A percentile compares a stretch with the other conserved stretches of the same genome.
Evolutionary conservation across 2,113 vertebrate species (phyloP).

Genomic region (Ellobius talpinus): DNA sequence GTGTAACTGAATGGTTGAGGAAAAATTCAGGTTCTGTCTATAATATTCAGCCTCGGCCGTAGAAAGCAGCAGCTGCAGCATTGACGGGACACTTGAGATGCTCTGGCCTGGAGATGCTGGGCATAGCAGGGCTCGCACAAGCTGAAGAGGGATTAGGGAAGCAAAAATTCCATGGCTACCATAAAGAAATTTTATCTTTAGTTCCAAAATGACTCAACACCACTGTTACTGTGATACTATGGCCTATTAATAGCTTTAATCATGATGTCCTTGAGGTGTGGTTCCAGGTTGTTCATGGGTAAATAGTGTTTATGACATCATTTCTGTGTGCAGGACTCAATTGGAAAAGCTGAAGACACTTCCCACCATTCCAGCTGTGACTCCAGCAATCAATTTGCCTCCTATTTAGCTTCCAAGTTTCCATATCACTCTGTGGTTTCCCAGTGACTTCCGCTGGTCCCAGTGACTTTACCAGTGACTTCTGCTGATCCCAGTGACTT

Average conservation of each 20-base stretch:
- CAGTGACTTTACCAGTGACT: neutral
- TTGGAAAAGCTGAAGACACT: neutral
- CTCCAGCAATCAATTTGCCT: neutral
- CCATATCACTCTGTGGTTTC: neutral
- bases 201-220: neutral
- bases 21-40: neutral
- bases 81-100: neutral
- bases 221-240: neutral
- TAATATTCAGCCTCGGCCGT: neutral
- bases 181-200: slow-evolving; percentile 29
- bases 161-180: neutral
- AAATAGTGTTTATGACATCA: neutral
- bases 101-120: neutral
- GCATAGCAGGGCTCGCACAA: neutral
- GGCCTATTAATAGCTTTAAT: neutral
- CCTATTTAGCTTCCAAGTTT: neutral
- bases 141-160: neutral
- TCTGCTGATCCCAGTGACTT: too few species aligned
- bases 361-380: neutral
- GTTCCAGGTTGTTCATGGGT: neutral
- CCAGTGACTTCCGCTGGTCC: neutral
- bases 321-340: neutral
- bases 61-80: neutral
- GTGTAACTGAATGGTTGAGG: neutral
- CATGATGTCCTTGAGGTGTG: neutral